Percentiles rank a stretch among this genome's conserved stretches.
Conservation (phyloP, 2,888 invertebrate species). For the Galerucella pusilla region DNA sequence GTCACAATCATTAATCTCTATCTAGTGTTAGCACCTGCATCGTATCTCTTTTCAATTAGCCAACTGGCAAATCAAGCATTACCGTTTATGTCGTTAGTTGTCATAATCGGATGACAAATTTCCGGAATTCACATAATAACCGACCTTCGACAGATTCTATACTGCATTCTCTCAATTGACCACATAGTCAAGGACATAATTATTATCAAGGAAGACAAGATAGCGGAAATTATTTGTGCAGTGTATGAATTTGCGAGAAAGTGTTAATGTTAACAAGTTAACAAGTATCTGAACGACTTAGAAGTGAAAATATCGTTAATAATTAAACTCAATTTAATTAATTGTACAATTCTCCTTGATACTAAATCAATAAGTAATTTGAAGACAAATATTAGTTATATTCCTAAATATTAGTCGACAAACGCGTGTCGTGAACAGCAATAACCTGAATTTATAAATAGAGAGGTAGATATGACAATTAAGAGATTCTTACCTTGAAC, state of each 20-base stretch:
- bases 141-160: conserved; percentile 29
- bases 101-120: conserved; percentile 27
- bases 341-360: too few relatives aligned
- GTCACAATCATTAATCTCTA: conserved; percentile 7
- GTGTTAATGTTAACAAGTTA: too few relatives aligned
- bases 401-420: too few relatives aligned
- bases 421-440: too few relatives aligned
- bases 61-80: conserved; percentile 15
- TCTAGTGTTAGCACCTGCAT: conserved; percentile 25
- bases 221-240: neutral
- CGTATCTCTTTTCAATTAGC: conserved; percentile 30
- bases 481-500: too few relatives aligned
- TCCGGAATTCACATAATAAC: conserved; percentile 31
- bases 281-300: too few relatives aligned
- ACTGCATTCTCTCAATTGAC: conserved; percentile 34
- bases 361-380: too few relatives aligned
- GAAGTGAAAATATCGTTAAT: too few relatives aligned
- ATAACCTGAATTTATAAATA: too few relatives aligned
- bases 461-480: too few relatives aligned
- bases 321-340: too few relatives aligned
- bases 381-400: too few relatives aligned
- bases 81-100: neutral
- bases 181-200: conserved; percentile 23
- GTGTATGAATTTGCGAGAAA: neutral
- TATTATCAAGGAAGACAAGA: conserved; percentile 12